Percentiles rank a stretch among this genome's conserved stretches.
These are phyloP conservation scores for Phymastichus coffea DNA, from an alignment of 1,140 invertebrate genomes.

Conservation along the genomic window DNA sequence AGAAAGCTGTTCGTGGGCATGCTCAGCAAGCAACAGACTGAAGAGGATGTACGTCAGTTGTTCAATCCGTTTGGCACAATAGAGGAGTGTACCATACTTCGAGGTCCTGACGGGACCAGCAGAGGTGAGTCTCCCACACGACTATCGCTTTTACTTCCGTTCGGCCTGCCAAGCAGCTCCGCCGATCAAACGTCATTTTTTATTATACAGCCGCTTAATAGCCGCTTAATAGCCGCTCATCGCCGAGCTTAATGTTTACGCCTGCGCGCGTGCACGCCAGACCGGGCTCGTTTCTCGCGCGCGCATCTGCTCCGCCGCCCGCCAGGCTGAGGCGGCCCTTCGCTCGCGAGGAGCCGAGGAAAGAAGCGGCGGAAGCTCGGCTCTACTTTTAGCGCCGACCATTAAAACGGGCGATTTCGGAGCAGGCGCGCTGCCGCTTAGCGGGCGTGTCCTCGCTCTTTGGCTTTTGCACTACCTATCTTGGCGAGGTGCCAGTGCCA, in stretches of 20 bases:
- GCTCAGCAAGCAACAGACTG: constrained; percentile 99
- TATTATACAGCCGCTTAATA: no score
- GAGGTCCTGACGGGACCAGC: constrained; percentile 93
- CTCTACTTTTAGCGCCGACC: background rate
- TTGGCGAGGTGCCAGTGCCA: background rate
- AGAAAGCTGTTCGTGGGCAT: constrained; percentile 99
- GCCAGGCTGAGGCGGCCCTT: no score
- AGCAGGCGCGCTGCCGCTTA: constrained; percentile 10
- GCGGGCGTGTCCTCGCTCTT: constrained; percentile 22
- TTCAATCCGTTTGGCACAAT: constrained; percentile 96
- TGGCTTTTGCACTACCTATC: background rate
- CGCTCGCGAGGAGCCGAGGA: no score
- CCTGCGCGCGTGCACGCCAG: background rate
- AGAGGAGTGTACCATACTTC: constrained; percentile 98
- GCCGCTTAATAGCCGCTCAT: no score
- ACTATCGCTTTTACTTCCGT: no score
- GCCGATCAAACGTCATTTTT: no score
- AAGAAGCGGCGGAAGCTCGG: no score
- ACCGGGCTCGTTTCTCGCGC: background rate
- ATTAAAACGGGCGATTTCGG: constrained; percentile 18
- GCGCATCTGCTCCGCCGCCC: background rate
- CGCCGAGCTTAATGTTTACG: no score
- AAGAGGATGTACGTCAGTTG: constrained; percentile 96
- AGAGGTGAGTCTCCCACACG: constrained; percentile 77
- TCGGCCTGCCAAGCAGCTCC: no score